A percentile compares a stretch with the other conserved stretches of the same genome.
phyloP scores from a whole-genome alignment of 2,888 invertebrate genomes.

The Sesia bembeciformis region DNA sequence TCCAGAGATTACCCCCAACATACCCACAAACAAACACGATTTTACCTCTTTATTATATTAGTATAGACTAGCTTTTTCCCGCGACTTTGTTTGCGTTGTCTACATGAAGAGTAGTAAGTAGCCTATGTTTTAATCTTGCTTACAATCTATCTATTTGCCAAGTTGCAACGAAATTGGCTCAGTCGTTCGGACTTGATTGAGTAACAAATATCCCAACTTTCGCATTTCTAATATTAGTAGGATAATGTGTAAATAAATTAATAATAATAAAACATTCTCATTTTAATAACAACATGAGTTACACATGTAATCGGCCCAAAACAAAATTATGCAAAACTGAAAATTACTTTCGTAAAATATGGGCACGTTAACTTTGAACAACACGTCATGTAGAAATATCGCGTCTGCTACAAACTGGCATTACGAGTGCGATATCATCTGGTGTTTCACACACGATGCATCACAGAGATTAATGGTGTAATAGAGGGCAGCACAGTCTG shows the following conservation, averaged over 20 bases:
- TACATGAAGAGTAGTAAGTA: too few relatives aligned
- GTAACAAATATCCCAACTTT: not conserved
- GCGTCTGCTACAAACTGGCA: not conserved
- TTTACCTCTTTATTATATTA: too few relatives aligned
- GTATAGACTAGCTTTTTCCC: too few relatives aligned
- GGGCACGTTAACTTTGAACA: not conserved
- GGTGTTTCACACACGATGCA: constrained; percentile 42
- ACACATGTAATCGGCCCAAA: too few relatives aligned
- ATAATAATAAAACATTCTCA: not conserved
- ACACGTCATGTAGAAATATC: not conserved
- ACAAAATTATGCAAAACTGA: not conserved
- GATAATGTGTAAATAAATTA: not conserved
- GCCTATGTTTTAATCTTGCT: too few relatives aligned
- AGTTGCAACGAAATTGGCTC: too few relatives aligned
- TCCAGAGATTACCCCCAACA: too few relatives aligned
- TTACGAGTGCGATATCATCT: constrained; percentile 22
- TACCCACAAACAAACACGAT: too few relatives aligned
- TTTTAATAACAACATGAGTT: too few relatives aligned
- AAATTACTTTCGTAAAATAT: not conserved
- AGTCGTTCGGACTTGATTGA: not conserved
- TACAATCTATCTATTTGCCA: too few relatives aligned
- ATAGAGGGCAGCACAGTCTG: constrained; percentile 63
- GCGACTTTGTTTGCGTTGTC: too few relatives aligned
- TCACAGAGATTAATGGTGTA: constrained; percentile 63
- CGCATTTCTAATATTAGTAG: not conserved